phyloP scores from a whole-genome alignment of 1,140 invertebrate species.

The Drosophila murphyi region DNA sequence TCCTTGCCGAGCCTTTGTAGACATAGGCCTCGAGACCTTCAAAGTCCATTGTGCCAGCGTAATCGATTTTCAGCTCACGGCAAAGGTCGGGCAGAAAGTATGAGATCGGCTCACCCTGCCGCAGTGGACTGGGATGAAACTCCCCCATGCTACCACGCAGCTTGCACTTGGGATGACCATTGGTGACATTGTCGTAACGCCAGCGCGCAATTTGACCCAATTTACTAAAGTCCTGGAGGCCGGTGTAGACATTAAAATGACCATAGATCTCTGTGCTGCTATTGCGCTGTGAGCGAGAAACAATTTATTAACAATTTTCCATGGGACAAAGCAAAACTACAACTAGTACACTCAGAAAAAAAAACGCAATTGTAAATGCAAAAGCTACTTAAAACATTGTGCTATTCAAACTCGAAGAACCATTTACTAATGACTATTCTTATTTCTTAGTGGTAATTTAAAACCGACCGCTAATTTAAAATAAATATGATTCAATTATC shows the following conservation, averaged over 20 bases:
- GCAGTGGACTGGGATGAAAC: conserved; percentile 88
- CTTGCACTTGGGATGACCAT: conserved; percentile 86
- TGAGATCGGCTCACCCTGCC: conserved; percentile 86
- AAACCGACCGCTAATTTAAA: too few species aligned
- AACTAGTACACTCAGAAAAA: too few species aligned
- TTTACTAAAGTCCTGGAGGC: conserved; percentile 86
- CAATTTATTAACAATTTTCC: conserved; percentile 61
- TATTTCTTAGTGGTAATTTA: too few species aligned
- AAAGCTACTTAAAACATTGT: too few species aligned
- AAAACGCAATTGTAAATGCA: too few species aligned
- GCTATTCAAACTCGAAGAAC: too few species aligned
- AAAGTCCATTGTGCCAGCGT: conserved; percentile 85
- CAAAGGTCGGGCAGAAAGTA: conserved; percentile 90
- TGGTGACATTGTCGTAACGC: conserved; percentile 87
- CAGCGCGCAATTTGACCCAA: conserved; percentile 88
- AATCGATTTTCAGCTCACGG: conserved; percentile 86
- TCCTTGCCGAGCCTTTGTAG: conserved; percentile 85
- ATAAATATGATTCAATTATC: too few species aligned
- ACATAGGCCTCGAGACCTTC: conserved; percentile 86
- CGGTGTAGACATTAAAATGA: conserved; percentile 90
- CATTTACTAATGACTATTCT: too few species aligned
- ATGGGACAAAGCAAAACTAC: too few species aligned
- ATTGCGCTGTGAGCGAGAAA: conserved; percentile 87
- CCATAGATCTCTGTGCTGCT: conserved; percentile 89
- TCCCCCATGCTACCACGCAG: conserved; percentile 90